Evolutionary conservation across 2,113 vertebrate genomes (phyloP).

Genomic region (Zootoca vivipara): DNA sequence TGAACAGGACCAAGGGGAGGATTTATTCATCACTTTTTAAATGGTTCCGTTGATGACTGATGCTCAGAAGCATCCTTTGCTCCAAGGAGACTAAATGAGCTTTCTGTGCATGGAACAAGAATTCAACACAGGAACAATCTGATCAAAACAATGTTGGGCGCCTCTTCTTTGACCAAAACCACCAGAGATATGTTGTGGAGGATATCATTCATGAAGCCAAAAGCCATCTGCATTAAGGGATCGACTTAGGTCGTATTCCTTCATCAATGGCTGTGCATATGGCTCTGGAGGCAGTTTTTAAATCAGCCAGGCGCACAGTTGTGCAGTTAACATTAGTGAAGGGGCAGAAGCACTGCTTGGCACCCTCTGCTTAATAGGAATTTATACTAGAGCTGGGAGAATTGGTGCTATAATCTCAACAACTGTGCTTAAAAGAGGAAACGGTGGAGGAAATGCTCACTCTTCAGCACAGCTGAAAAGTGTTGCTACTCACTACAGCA

Average conservation of each 20-base stretch:
- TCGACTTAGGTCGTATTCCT: not conserved
- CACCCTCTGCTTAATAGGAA: not conserved
- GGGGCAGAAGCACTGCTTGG: not conserved
- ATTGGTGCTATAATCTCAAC: not conserved
- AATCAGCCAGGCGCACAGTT: not conserved
- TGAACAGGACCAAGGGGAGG: not conserved
- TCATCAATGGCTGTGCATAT: not conserved
- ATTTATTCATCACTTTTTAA: not conserved
- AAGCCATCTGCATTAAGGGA: not conserved
- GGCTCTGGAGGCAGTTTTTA: not conserved
- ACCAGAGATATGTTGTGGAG: not conserved
- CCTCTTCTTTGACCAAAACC: not conserved
- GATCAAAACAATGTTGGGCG: not conserved
- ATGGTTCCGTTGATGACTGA: not conserved
- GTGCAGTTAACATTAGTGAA: not conserved
- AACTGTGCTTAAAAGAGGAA: not conserved
- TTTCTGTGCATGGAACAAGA: not conserved
- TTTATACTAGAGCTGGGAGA: not conserved
- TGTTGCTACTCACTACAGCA: not conserved
- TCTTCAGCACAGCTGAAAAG: not conserved
- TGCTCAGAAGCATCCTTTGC: not conserved
- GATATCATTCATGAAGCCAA: not conserved
- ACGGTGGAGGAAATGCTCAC: not conserved
- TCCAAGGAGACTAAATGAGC: not conserved
- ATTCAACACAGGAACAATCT: not conserved